Evolutionary conservation across 1,140 invertebrate species (phyloP).

Genomic region (Drosophila rhopaloa): DNA sequence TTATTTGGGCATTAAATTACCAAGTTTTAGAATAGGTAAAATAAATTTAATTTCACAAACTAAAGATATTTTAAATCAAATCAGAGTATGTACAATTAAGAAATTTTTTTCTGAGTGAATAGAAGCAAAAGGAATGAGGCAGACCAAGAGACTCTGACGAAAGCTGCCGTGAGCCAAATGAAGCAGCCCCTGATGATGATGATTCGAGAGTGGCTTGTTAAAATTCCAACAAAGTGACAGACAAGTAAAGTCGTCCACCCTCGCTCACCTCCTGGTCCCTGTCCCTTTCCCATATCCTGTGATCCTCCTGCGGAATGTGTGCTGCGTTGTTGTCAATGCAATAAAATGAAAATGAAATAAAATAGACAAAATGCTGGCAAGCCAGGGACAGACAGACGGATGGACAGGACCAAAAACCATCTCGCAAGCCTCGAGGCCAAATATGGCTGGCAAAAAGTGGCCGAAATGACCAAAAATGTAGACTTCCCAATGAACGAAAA

Average conservation of each 20-base stretch:
- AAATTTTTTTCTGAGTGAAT: constrained; percentile 9
- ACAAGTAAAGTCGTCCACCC: constrained; percentile 31
- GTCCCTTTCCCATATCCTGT: neutral
- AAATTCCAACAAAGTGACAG: constrained; percentile 67
- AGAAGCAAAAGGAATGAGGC: neutral
- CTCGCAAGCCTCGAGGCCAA: constrained; percentile 59
- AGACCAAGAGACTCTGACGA: constrained; percentile 16
- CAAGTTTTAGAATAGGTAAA: too few species aligned
- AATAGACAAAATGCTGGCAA: constrained; percentile 66
- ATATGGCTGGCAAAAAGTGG: constrained; percentile 59
- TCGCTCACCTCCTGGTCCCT: neutral
- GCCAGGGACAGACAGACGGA: constrained; percentile 6
- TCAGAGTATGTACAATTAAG: too few species aligned
- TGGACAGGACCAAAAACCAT: constrained; percentile 27
- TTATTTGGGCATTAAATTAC: too few species aligned
- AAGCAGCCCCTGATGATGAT: constrained; percentile 57
- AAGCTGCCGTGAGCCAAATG: constrained; percentile 46
- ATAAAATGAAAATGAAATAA: constrained; percentile 79
- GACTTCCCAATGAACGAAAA: constrained; percentile 16
- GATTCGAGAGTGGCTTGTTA: constrained; percentile 78
- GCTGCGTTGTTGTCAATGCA: constrained; percentile 70
- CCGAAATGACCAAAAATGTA: constrained; percentile 20
- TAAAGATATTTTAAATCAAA: too few species aligned
- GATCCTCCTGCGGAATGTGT: constrained; percentile 39
- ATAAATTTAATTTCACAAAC: too few species aligned